A percentile compares a stretch with the other conserved stretches of the same genome.
phyloP scores from a whole-genome alignment of 1,140 invertebrate species.

The Orchestia grillus region DNA sequence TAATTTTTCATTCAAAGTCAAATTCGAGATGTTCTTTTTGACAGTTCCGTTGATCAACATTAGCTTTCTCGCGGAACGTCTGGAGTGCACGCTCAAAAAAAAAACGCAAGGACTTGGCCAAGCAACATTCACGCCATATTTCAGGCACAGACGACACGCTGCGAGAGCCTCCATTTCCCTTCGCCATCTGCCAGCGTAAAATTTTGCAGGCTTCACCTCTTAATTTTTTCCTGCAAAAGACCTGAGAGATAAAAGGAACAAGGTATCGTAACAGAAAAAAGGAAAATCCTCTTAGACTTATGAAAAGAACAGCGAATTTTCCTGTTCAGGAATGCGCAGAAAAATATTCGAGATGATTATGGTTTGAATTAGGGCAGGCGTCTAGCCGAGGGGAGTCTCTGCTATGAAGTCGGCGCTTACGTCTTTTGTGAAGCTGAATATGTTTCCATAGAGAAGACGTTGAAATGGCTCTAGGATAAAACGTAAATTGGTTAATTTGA shows the following conservation, averaged over 20 bases:
- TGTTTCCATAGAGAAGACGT: neutral
- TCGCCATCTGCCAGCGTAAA: neutral
- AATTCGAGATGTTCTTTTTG: too few species aligned
- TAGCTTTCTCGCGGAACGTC: neutral
- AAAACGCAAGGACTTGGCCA: neutral
- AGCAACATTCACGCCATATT: neutral
- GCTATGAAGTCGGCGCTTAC: neutral
- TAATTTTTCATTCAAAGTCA: too few species aligned
- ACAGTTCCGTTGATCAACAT: neutral
- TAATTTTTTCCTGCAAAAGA: neutral
- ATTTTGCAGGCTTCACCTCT: neutral
- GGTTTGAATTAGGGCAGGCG: neutral
- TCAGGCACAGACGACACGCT: neutral
- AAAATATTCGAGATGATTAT: neutral
- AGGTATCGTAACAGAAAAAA: neutral
- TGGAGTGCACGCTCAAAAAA: neutral
- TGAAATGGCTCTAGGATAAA: too few species aligned
- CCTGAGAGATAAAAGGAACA: neutral
- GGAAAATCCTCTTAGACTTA: neutral
- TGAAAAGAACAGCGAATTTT: neutral
- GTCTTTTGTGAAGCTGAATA: neutral
- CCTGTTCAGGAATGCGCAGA: neutral
- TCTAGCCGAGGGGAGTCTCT: neutral
- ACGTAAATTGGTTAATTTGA: too few species aligned
- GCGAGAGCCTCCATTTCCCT: neutral